A percentile compares a stretch with the other conserved stretches of the same genome.
Evolutionary conservation across 2,113 vertebrate species (phyloP).

Genomic region (Pomatorhinus ruficollis): DNA sequence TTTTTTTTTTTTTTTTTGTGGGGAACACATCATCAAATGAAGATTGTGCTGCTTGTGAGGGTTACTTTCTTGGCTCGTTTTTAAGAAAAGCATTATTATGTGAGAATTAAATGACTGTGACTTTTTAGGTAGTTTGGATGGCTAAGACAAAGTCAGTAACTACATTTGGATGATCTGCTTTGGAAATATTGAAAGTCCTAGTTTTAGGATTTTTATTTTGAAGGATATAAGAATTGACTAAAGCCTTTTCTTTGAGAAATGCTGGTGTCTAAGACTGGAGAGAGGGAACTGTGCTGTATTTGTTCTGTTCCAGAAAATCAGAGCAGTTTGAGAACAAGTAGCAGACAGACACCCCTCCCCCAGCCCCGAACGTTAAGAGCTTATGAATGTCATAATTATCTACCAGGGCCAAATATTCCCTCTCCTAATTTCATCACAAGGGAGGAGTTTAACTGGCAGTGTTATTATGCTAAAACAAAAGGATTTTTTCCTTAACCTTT

Average conservation of each 20-base stretch:
- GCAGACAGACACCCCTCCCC: neutral
- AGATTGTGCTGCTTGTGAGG: neutral
- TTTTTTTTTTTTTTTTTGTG: neutral
- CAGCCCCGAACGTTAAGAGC: slow-evolving; percentile 1
- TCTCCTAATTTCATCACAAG: slow-evolving; percentile 42
- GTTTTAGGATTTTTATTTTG: slow-evolving; percentile 43
- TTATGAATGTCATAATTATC: slow-evolving; percentile 65
- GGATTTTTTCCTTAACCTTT: slow-evolving; percentile 18
- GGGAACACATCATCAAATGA: neutral
- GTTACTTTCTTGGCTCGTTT: neutral
- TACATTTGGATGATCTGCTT: slow-evolving; percentile 2
- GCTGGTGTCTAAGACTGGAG: slow-evolving; percentile 28
- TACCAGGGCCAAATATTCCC: slow-evolving; percentile 52
- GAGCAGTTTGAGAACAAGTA: slow-evolving; percentile 53
- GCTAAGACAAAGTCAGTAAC: neutral
- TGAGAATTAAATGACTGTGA: neutral
- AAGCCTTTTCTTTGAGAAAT: slow-evolving; percentile 59
- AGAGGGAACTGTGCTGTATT: slow-evolving; percentile 45
- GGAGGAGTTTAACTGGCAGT: neutral
- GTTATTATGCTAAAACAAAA: neutral
- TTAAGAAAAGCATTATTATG: neutral
- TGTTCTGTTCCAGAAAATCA: slow-evolving; percentile 63
- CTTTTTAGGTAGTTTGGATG: neutral
- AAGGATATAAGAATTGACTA: slow-evolving; percentile 7
- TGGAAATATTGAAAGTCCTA: slow-evolving; percentile 4